phyloP scores from a whole-genome alignment of 2,888 invertebrate species.

The Eulithis prunata region DNA sequence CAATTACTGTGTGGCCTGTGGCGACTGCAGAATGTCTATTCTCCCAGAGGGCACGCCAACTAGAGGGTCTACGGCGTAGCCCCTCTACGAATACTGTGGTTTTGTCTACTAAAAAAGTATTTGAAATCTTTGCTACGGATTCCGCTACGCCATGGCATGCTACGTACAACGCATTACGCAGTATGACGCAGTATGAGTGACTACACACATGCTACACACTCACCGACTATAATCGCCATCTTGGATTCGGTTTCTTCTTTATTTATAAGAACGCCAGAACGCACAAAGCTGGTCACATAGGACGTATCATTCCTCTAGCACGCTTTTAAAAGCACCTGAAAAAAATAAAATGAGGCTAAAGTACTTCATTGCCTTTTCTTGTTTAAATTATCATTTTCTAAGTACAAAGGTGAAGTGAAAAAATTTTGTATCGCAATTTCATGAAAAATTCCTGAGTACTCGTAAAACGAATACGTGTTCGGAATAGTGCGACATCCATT shows the following conservation, averaged over 20 bases:
- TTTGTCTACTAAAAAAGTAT: no score
- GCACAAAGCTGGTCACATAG: slow-evolving; percentile 35
- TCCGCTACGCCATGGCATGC: no score
- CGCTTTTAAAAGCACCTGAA: slow-evolving; percentile 42
- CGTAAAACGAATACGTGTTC: slow-evolving; percentile 11
- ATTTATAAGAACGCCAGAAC: not conserved
- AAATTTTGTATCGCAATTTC: not conserved
- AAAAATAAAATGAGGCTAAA: slow-evolving; percentile 1
- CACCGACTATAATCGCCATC: slow-evolving; percentile 57
- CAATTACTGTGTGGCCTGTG: no score
- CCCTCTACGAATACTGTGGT: not conserved
- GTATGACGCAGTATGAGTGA: no score
- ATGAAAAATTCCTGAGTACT: slow-evolving; percentile 9
- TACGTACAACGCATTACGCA: no score
- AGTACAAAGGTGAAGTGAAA: not conserved
- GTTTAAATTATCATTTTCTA: no score
- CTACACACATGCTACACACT: slow-evolving; percentile 35
- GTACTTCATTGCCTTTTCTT: no score
- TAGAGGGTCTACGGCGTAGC: slow-evolving; percentile 6
- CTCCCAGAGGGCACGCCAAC: no score
- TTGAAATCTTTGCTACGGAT: no score
- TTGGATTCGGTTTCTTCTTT: slow-evolving; percentile 33
- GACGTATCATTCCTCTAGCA: slow-evolving; percentile 25
- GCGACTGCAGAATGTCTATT: no score
- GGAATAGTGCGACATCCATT: slow-evolving; percentile 16